phyloP scores from a whole-genome alignment of 2,888 invertebrate species.

The Aphodius sticticus region DNA sequence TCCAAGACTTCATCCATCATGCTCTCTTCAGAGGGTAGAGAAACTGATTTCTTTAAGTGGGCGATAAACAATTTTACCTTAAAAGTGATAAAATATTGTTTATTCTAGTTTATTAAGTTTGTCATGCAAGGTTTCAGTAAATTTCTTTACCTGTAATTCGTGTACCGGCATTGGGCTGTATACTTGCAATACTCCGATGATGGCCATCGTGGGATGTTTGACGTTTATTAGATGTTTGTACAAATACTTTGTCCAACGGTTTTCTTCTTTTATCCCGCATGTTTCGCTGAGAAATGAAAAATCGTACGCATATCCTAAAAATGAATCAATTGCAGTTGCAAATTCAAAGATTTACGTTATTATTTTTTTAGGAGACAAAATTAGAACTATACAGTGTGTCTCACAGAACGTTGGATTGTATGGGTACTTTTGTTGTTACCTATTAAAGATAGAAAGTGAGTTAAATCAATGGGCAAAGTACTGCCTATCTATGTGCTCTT shows the following conservation, averaged over 20 bases:
- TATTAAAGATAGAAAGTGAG: too few relatives aligned
- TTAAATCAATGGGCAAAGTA: too few relatives aligned
- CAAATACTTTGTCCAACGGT: constrained; percentile 81
- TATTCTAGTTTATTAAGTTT: not conserved
- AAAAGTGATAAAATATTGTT: not conserved
- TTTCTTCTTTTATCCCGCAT: constrained; percentile 75
- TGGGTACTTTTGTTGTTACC: too few relatives aligned
- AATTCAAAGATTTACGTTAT: not conserved
- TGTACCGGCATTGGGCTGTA: constrained; percentile 34
- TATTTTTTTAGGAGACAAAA: not conserved
- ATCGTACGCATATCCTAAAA: constrained; percentile 57
- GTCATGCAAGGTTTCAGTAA: not conserved
- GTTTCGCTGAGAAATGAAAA: constrained; percentile 65
- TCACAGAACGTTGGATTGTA: too few relatives aligned
- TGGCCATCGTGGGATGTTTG: constrained; percentile 66
- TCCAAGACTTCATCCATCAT: constrained; percentile 69
- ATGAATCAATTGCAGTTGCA: not conserved
- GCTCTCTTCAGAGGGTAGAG: constrained; percentile 67
- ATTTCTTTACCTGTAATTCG: not conserved
- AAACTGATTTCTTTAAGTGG: constrained; percentile 64
- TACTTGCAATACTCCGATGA: constrained; percentile 74
- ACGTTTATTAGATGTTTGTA: constrained; percentile 89
- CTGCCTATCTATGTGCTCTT: too few relatives aligned
- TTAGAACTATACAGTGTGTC: not conserved
- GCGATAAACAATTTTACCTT: constrained; percentile 71